phyloP scores from a whole-genome alignment of 2,113 vertebrate genomes.

The Macquaria ambigua region DNA sequence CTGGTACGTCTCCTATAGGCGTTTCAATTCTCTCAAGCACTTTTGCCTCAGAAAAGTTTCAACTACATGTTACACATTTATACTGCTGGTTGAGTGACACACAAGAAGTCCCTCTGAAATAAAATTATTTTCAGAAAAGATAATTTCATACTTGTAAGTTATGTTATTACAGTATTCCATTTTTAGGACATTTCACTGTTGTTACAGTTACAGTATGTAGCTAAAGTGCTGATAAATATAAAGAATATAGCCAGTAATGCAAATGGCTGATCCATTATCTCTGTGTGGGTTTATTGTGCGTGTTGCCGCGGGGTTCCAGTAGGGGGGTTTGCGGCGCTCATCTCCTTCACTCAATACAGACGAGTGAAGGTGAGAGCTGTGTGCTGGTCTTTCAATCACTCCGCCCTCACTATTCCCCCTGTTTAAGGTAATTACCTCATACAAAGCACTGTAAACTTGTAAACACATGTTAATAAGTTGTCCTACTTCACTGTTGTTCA shows the following conservation, averaged over 20 bases:
- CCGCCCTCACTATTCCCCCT: rapidly evolving
- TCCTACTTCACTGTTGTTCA: background rate
- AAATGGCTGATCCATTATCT: background rate
- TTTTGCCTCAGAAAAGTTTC: no score
- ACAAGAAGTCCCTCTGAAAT: background rate
- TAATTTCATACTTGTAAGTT: background rate
- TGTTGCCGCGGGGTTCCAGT: background rate
- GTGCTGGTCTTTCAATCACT: background rate
- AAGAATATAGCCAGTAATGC: background rate
- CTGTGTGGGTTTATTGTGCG: background rate
- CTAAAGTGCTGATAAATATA: background rate
- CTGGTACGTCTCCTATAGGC: background rate
- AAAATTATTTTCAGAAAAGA: background rate
- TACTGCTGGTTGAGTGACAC: background rate
- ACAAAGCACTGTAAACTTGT: background rate
- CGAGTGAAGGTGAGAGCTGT: background rate
- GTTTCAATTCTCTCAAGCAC: background rate
- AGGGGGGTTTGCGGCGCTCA: background rate
- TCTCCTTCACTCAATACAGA: background rate
- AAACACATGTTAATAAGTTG: background rate
- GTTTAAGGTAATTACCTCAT: background rate
- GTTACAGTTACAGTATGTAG: background rate
- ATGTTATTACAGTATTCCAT: background rate
- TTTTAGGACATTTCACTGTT: background rate
- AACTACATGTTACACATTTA: background rate